A percentile compares a stretch with the other conserved stretches of the same genome.
Conservation (phyloP, 2,113 vertebrate genomes). For the Ciconia maguari region DNA sequence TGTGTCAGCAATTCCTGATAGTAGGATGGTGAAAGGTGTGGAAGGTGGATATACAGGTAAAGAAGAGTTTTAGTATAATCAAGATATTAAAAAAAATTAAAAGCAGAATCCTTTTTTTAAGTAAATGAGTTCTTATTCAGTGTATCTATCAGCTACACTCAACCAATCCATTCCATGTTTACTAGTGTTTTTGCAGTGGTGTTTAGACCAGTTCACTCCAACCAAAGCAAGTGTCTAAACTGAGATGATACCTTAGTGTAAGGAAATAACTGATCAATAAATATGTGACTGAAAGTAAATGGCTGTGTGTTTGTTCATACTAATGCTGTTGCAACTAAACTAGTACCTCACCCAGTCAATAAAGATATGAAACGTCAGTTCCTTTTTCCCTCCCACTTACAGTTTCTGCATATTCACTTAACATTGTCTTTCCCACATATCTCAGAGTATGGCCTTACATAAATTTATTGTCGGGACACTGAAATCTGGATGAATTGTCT, state of each 20-base stretch:
- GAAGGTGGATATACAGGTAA: neutral
- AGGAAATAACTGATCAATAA: neutral
- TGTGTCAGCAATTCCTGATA: neutral
- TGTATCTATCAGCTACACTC: neutral
- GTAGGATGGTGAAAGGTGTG: neutral
- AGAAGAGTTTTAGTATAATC: neutral
- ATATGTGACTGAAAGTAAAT: neutral
- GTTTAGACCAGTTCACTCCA: neutral
- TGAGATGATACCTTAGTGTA: neutral
- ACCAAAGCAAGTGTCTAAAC: neutral
- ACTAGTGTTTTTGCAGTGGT: neutral
- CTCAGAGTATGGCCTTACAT: neutral
- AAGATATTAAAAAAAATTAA: neutral
- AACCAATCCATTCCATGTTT: neutral
- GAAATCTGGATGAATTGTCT: neutral
- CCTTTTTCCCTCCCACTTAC: neutral
- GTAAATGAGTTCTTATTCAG: neutral
- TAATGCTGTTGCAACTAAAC: neutral
- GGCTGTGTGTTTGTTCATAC: neutral
- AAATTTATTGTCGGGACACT: neutral
- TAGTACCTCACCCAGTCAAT: neutral
- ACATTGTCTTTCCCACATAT: neutral
- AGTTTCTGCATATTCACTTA: neutral
- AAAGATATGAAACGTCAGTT: neutral
- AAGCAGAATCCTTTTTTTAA: neutral